Evolutionary conservation across 2,797 vertebrate species (phyloP), one percentile per base, ranked within the genome.

Genomic region (Ptychadena robeensis): DNA sequence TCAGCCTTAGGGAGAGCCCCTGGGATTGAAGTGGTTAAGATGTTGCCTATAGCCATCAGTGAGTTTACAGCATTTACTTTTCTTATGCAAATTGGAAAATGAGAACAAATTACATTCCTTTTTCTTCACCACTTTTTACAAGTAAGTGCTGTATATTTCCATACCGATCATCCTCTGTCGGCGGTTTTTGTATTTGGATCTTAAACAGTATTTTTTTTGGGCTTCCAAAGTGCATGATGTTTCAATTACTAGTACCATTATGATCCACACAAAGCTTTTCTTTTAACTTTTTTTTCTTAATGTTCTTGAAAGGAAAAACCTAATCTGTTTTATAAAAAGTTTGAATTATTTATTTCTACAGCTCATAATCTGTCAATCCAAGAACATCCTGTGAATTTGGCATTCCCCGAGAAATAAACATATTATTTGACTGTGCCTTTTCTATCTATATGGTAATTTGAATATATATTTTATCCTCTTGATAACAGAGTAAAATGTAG

Each of bases 321-420:
- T 73, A 57, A 25, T 68, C 65, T 79, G 44, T 68, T 14, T 68
- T 22, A 22, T 53, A 53, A 22, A 68, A 76, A 32, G 25, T 68
- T 27, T 28, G 28, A 66, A 78, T 44, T 66, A 79, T 79, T 69
- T 34, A n/a, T 28, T 79, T 53, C 69, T 37, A 53, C 65, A 68
- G 28, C n/a, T 35, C 25, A 67, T 67, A 66, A 67, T 44, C 14
- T 68, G 30, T 68, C 65, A 68, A 28, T 57, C 25, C 31, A 59
- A 25, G 31, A 48, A 61, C 28, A 77, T 31, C 25, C 63, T 28
- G 38, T 27, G 30, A 48, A 28, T 15, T 27, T 12, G 37, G n/a
- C 15, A 63, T 63, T 63, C n/a, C 14, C 28, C 11, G 7, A 38
- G n/a, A 63, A 63, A 73, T 57, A n/a, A 68, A 70, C 44, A 27